A percentile compares a stretch with the other conserved stretches of the same genome.
Conservation (phyloP, 2,888 invertebrate genomes). For the Lepidocyrtinus sp. region DNA sequence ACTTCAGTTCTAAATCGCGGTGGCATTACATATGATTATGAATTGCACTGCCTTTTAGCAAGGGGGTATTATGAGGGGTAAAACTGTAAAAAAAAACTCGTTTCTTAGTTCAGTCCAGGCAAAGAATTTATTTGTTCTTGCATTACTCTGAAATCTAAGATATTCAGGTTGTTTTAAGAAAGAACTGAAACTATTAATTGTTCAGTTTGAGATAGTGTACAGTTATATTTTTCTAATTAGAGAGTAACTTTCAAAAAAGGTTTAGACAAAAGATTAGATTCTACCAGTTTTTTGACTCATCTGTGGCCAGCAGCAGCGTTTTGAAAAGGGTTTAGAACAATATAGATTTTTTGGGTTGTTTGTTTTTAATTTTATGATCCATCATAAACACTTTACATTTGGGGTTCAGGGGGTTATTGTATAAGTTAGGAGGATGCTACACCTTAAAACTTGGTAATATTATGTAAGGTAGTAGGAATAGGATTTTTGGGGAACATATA, state of each 20-base stretch:
- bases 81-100: no score
- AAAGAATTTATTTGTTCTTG: no score
- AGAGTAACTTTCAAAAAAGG: not conserved
- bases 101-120: no score
- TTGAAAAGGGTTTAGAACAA: not conserved
- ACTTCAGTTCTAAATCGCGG: not conserved
- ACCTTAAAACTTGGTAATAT: not conserved
- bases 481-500: constrained; percentile 44
- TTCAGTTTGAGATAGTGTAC: constrained; percentile 50
- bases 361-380: constrained; percentile 8
- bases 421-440: not conserved
- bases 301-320: not conserved
- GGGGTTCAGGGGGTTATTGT: constrained; percentile 1
- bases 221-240: constrained; percentile 58
- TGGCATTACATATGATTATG: not conserved
- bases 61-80: constrained; percentile 59
- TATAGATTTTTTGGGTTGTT: not conserved
- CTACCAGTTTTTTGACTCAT: not conserved
- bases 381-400: not conserved
- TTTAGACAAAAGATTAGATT: not conserved
- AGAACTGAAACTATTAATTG: constrained; percentile 30
- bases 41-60: constrained; percentile 13
- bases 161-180: constrained; percentile 3
- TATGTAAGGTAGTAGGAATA: not conserved
- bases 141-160: no score